Conservation (phyloP, 1,140 invertebrate species). For the Nasonia longicornis region DNA sequence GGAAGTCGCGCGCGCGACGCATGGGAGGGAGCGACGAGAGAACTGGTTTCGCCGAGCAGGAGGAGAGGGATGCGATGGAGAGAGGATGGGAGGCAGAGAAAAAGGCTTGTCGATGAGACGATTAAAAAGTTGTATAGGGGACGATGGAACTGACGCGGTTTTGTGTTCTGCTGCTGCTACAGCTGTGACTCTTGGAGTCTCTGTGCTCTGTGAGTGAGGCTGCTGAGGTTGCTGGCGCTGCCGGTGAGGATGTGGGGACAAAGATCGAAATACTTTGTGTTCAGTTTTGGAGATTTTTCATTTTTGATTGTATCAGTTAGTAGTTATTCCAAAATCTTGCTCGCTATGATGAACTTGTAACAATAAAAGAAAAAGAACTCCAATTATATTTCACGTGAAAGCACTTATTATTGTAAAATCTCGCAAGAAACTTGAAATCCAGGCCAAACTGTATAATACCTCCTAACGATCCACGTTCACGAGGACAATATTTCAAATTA, state of each 20-base stretch:
- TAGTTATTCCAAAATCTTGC: too few species aligned
- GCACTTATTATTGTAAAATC: neutral
- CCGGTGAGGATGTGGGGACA: too few species aligned
- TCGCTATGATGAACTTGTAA: too few species aligned
- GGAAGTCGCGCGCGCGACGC: constrained; percentile 13
- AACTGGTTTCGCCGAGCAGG: constrained; percentile 26
- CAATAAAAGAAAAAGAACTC: neutral
- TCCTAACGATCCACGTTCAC: neutral
- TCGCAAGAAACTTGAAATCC: neutral
- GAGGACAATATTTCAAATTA: neutral
- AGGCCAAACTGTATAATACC: neutral
- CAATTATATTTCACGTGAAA: neutral
- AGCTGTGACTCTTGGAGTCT: neutral
- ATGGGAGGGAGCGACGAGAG: neutral
- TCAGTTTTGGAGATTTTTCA: too few species aligned
- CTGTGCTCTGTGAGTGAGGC: neutral
- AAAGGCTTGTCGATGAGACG: neutral
- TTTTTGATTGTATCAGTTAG: too few species aligned
- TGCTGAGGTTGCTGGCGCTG: too few species aligned
- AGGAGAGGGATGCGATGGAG: neutral
- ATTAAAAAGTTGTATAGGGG: constrained; percentile 1
- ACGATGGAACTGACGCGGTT: neutral
- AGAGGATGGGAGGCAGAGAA: constrained; percentile 5
- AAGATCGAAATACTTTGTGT: too few species aligned
- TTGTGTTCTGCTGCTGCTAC: neutral